Conservation (phyloP, 2,113 vertebrate species). For the Alouatta palliata region DNA sequence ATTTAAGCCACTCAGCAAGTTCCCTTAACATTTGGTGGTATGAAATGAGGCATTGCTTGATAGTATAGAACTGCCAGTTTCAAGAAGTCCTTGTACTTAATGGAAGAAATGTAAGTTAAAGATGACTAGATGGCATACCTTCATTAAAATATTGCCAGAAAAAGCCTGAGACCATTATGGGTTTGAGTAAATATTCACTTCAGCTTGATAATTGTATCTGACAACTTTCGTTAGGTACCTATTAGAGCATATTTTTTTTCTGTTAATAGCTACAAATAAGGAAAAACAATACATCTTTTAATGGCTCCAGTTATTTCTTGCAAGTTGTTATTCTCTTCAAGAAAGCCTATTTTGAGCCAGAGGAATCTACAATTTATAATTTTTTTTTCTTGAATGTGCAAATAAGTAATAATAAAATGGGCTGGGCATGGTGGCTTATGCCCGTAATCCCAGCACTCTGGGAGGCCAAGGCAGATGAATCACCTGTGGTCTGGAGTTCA, state of each 20-base stretch:
- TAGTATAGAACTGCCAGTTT: not conserved
- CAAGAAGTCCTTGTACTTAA: not conserved
- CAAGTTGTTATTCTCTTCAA: slow-evolving; percentile 34
- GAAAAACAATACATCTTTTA: not conserved
- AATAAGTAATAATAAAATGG: not conserved
- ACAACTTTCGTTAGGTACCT: not conserved
- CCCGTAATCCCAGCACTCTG: too few species aligned
- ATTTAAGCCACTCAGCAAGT: slow-evolving; percentile 34
- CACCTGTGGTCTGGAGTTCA: too few species aligned
- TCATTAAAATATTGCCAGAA: not conserved
- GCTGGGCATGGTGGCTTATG: too few species aligned
- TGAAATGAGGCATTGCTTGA: slow-evolving; percentile 26
- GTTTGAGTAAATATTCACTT: not conserved
- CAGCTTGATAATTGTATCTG: not conserved
- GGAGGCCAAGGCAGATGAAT: too few species aligned
- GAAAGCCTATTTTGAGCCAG: slow-evolving; percentile 6
- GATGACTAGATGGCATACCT: not conserved
- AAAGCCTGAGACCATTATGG: not conserved
- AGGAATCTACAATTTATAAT: not conserved
- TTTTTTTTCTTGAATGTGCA: not conserved
- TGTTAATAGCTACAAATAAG: slow-evolving; percentile 35
- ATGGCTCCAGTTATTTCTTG: not conserved
- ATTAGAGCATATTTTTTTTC: not conserved
- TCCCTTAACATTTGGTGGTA: slow-evolving; percentile 21
- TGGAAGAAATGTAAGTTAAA: slow-evolving; percentile 35